Percentiles rank a stretch among this genome's conserved stretches.
phyloP scores from a whole-genome alignment of 1,140 invertebrate species.

The Cephus cinctus region DNA sequence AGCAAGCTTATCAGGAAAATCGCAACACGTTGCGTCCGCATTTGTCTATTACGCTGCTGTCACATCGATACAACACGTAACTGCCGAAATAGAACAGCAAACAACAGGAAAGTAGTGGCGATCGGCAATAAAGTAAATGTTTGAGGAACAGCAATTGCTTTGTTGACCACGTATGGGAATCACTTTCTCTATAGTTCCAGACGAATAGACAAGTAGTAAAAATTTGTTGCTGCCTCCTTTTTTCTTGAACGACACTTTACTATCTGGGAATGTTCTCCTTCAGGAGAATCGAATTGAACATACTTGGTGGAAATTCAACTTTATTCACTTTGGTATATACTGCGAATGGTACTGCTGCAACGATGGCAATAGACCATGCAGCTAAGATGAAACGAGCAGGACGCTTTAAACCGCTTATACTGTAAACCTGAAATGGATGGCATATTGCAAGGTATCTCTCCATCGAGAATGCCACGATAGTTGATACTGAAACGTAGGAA shows the following conservation, averaged over 20 bases:
- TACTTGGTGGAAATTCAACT: slow-evolving; percentile 69
- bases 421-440: slow-evolving; percentile 78
- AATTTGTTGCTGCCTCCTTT: background rate
- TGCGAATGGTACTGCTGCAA: slow-evolving; percentile 79
- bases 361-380: slow-evolving; percentile 76
- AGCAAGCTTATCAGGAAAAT: too few relatives aligned
- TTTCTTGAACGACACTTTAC: background rate
- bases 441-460: slow-evolving; percentile 92
- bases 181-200: background rate
- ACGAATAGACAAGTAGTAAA: background rate
- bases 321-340: slow-evolving; percentile 69
- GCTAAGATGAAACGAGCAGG: slow-evolving; percentile 77
- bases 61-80: too few relatives aligned
- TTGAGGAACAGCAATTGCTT: too few relatives aligned
- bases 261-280: background rate
- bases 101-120: too few relatives aligned
- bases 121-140: too few relatives aligned
- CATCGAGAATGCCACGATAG: slow-evolving; percentile 85
- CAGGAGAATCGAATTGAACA: slow-evolving; percentile 21
- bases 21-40: too few relatives aligned
- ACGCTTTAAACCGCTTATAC: slow-evolving; percentile 76
- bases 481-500: slow-evolving; percentile 86
- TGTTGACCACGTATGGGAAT: too few relatives aligned
- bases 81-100: too few relatives aligned
- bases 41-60: too few relatives aligned